A percentile compares a stretch with the other conserved stretches of the same genome.
These are phyloP conservation scores for Myocastor coypus DNA, from an alignment of 2,113 vertebrate genomes.

Conservation along the genomic window DNA sequence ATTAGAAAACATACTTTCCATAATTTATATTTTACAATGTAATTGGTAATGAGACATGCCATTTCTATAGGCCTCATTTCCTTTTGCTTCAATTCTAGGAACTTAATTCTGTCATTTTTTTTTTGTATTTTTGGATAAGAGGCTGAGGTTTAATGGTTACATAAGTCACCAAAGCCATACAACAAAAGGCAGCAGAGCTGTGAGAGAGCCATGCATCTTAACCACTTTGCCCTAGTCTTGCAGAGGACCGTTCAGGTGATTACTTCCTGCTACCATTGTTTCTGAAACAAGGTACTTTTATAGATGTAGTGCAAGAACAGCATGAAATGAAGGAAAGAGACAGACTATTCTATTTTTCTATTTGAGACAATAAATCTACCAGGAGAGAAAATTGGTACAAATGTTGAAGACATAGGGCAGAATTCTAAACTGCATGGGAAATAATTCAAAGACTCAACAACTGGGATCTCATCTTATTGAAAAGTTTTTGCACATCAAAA, in stretches of 20 bases:
- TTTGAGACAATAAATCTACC: background rate
- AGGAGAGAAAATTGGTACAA: too few relatives aligned
- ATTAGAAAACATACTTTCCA: background rate
- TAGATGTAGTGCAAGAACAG: background rate
- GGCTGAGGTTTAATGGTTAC: constrained; percentile 16
- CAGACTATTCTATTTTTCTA: background rate
- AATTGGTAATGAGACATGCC: background rate
- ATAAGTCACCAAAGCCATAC: background rate
- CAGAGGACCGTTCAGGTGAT: background rate
- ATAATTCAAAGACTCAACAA: too few relatives aligned
- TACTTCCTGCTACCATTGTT: background rate
- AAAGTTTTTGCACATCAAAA: too few relatives aligned
- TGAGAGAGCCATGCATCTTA: background rate
- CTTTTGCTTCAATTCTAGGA: constrained; percentile 8
- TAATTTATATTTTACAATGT: constrained; percentile 50
- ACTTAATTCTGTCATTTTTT: constrained; percentile 9
- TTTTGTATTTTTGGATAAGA: constrained; percentile 21
- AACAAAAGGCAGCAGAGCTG: background rate
- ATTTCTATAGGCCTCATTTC: background rate
- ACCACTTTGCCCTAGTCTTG: background rate
- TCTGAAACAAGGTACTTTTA: background rate
- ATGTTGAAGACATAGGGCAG: too few relatives aligned
- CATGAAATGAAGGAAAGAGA: constrained; percentile 10
- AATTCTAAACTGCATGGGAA: too few relatives aligned
- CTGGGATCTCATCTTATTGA: too few relatives aligned